Percentiles rank a stretch among this genome's conserved stretches.
These are phyloP conservation scores for Camponotus fellah DNA, from an alignment of 2,888 invertebrate genomes.

Conservation along the genomic window DNA sequence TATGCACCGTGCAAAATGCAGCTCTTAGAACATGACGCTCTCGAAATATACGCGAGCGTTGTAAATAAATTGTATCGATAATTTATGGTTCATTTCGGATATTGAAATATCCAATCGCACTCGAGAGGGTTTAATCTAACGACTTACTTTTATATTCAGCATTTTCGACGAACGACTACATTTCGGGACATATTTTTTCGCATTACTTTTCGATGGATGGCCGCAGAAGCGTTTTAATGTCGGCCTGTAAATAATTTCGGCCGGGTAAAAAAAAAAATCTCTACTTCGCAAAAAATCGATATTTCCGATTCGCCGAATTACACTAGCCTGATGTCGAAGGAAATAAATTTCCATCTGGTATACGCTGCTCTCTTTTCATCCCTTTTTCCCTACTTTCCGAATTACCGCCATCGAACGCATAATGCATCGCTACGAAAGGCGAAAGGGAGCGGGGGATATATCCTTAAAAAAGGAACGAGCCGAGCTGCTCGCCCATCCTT, in stretches of 20 bases:
- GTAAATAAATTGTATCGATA: background rate
- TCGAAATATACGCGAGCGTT: background rate
- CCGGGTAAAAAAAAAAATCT: slow-evolving; percentile 27
- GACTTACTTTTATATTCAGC: background rate
- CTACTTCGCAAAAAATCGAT: slow-evolving; percentile 15
- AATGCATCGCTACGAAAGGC: background rate
- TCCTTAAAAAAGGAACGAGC: background rate
- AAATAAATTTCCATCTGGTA: slow-evolving; percentile 25
- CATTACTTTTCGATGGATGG: slow-evolving; percentile 2
- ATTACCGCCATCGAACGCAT: slow-evolving; percentile 2
- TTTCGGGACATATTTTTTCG: slow-evolving; percentile 14
- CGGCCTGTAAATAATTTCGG: slow-evolving; percentile 31
- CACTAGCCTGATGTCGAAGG: slow-evolving; percentile 23
- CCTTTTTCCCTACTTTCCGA: background rate
- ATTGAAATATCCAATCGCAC: slow-evolving; percentile 6
- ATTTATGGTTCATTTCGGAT: background rate
- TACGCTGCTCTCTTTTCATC: background rate
- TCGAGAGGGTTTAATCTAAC: background rate
- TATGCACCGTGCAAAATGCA: background rate
- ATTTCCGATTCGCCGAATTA: slow-evolving; percentile 29
- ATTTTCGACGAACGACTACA: background rate
- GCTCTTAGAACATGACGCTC: background rate
- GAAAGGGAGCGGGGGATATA: background rate
- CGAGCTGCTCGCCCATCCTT: background rate
- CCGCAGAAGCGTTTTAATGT: slow-evolving; percentile 7